These are phyloP conservation scores for Hypotaenidia philippensis DNA, from an alignment of 2,797 vertebrate genomes.

Conservation along the genomic window DNA sequence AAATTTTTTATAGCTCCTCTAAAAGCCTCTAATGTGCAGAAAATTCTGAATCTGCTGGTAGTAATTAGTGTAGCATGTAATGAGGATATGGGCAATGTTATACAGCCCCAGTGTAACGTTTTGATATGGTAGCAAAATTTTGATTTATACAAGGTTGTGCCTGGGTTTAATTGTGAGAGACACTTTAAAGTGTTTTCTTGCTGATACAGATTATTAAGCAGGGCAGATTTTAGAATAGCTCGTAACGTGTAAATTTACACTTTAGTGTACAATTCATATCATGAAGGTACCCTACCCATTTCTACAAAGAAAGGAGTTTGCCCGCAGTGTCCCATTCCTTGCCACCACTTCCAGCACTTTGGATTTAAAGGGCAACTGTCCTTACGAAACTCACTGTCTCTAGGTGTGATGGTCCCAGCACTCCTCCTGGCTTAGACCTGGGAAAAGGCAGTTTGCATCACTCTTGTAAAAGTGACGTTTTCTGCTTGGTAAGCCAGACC, in stretches of 20 bases:
- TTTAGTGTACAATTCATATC: constrained; percentile 58
- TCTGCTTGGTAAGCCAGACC: not conserved
- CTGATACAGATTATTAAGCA: constrained; percentile 81
- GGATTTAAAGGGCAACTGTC: not conserved
- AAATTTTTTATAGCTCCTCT: constrained; percentile 88
- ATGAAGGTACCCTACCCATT: constrained; percentile 39
- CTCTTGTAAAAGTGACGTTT: rapidly evolving
- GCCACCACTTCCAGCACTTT: not conserved
- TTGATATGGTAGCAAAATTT: constrained; percentile 86
- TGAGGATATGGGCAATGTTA: constrained; percentile 83
- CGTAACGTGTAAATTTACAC: constrained; percentile 74
- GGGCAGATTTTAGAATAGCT: constrained; percentile 74
- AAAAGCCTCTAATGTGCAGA: constrained; percentile 89
- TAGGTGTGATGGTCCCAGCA: not conserved
- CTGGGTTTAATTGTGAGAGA: constrained; percentile 83
- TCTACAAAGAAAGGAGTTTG: constrained; percentile 28
- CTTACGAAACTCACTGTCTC: constrained; percentile 9
- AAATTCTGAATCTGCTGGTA: constrained; percentile 86
- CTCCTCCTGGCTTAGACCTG: not conserved
- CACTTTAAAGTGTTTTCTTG: constrained; percentile 81
- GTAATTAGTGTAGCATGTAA: constrained; percentile 90
- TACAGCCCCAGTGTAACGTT: constrained; percentile 82
- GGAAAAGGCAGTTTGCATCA: not conserved
- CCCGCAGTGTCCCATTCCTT: not conserved
- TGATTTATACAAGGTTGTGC: constrained; percentile 83